A percentile compares a stretch with the other conserved stretches of the same genome.
Evolutionary conservation across 2,888 invertebrate genomes (phyloP).

Genomic region (Melitaea athalia): DNA sequence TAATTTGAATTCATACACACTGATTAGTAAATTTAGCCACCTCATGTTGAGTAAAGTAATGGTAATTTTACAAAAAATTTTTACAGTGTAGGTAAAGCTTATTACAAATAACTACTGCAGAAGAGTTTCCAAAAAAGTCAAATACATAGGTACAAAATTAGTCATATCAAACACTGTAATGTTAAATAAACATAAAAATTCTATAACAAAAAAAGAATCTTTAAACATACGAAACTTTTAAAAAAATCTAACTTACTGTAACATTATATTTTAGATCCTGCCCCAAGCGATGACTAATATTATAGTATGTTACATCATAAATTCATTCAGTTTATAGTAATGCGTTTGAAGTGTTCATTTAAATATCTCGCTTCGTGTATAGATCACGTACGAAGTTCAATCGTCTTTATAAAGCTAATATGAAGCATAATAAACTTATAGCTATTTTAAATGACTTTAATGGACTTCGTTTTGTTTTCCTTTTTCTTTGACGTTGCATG

Average conservation of each 20-base stretch:
- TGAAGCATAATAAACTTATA: neutral
- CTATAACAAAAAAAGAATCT: neutral
- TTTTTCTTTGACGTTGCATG: neutral
- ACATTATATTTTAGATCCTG: neutral
- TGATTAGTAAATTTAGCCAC: too few relatives aligned
- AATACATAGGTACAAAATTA: neutral
- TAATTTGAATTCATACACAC: too few relatives aligned
- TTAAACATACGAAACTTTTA: too few relatives aligned
- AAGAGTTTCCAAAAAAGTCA: neutral
- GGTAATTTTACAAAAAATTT: too few relatives aligned
- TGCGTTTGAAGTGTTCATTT: neutral
- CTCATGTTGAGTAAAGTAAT: too few relatives aligned
- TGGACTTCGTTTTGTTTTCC: neutral
- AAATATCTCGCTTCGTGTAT: neutral
- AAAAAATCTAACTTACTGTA: too few relatives aligned
- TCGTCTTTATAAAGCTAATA: slow-evolving; percentile 7
- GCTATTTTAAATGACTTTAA: neutral
- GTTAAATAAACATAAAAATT: too few relatives aligned
- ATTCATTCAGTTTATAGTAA: slow-evolving; percentile 13
- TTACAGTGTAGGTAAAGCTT: too few relatives aligned
- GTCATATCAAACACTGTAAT: neutral
- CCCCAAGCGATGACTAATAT: neutral
- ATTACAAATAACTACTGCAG: too few relatives aligned
- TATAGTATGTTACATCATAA: slow-evolving; percentile 3
- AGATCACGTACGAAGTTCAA: slow-evolving; percentile 18